Base-by-base conservation (phyloP, 35 echinoderm and acorn worm genomes). In the Lytechinus pictus region DNA sequence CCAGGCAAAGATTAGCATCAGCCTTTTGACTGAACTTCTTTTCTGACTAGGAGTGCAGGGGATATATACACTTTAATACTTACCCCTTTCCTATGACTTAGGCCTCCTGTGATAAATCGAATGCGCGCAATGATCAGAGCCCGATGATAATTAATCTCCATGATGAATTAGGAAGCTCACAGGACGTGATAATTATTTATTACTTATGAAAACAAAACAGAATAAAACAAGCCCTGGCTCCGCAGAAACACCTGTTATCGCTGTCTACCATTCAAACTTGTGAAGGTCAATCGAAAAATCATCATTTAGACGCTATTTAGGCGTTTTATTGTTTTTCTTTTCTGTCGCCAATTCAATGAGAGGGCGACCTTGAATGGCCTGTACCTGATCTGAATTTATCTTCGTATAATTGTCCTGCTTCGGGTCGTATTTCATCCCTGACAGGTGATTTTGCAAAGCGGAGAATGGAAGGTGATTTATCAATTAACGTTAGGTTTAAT, bases 401-500 rank as follows among this genome's bases (percentile, higher is more conserved):
- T 79, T 79, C 21, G 66, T 79, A 24, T 79, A 79, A 79, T 79
- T 79, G 66, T 79, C 1, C 66, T 16, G 66, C 16, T n/a, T n/a
- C 19, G 66, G 66, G 66, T 79, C 66, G 66, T 79, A 90, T 90
- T 90, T 54, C 88, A 54, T 54, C 4, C 13, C 52, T 54, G 88
- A 44, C 88, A 90, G 88, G 88, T 90, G 88, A 28, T n/a, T 90
- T 28, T 13, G 52, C 14, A 12, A 51, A 29, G 52, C 16, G 21
- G 16, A 90, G 88, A 90, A 90, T 90, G 21, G 52, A 90, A 29
- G 52, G 88, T 90, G 52, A 90, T 90, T 52, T 90, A 90, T 90
- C 88, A 90, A 90, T 90, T 90, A 90, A 54, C 88, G 29, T 54
- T 21, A 13, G 66, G 66, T 79, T 79, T 79, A 79, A 79, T 79